Evolutionary conservation across 37 sponge, comb jelly and placozoan species (phyloP).

Genomic region (Halisarca cf. caerulea): DNA sequence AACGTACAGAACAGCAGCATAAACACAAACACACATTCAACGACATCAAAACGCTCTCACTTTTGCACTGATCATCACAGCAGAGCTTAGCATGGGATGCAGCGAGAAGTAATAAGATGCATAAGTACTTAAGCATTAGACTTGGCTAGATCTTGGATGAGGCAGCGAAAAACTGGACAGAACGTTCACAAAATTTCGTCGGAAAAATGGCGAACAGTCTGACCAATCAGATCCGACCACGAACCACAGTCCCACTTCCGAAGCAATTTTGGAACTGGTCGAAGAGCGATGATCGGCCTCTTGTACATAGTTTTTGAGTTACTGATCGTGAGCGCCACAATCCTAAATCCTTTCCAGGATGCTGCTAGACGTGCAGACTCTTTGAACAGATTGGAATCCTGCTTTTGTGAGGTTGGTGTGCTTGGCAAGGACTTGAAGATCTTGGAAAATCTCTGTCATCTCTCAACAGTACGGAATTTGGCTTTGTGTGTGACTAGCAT

Average conservation of each 20-base stretch:
- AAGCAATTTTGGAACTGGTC: neutral
- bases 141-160: neutral
- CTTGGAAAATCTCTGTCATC: no score
- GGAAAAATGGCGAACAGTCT: neutral
- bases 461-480: no score
- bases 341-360: conserved; percentile 43
- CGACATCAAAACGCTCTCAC: conserved; percentile 20
- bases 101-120: neutral
- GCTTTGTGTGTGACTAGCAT: no score
- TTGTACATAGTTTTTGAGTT: neutral
- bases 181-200: neutral
- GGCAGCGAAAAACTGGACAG: no score
- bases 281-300: neutral
- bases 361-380: neutral
- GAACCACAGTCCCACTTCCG: neutral
- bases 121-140: neutral
- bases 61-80: conserved; percentile 57
- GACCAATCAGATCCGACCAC: conserved; percentile 25
- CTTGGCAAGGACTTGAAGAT: no score
- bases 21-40: neutral
- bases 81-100: conserved; percentile 37
- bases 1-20: neutral
- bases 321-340: neutral
- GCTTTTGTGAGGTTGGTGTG: conserved; percentile 85
- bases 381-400: conserved; percentile 60